Evolutionary conservation across 2,888 invertebrate genomes (phyloP).

Genomic region (Periphyllus acericola): DNA sequence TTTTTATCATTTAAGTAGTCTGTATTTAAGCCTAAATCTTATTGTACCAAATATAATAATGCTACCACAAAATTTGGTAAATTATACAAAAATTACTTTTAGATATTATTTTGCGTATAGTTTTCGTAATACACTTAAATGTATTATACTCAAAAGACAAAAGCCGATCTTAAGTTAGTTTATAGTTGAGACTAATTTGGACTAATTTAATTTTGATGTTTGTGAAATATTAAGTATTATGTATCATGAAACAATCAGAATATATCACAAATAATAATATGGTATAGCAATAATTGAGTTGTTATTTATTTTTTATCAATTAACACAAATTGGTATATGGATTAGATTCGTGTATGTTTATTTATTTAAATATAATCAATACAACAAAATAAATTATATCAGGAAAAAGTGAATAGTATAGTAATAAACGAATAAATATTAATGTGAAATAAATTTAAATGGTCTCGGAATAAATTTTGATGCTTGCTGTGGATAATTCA

Average conservation of each 20-base stretch:
- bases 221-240: not conserved
- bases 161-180: not conserved
- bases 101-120: not conserved
- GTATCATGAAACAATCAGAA: not conserved
- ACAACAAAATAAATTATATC: not conserved
- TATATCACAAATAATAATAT: not conserved
- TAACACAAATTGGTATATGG: not conserved
- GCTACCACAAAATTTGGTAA: not conserved
- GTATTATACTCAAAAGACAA: not conserved
- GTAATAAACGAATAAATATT: not conserved
- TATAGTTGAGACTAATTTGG: not conserved
- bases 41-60: not conserved
- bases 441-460: not conserved
- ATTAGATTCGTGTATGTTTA: not conserved
- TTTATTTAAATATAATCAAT: slow-evolving; percentile 30
- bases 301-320: not conserved
- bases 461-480: not conserved
- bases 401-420: not conserved
- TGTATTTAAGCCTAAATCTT: not conserved
- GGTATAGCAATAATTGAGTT: not conserved
- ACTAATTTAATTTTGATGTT: not conserved
- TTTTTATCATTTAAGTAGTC: not conserved
- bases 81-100: not conserved
- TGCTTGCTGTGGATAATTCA: not conserved
- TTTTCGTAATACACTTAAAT: not conserved